Evolutionary conservation across 2,888 invertebrate genomes (phyloP), one percentile per base, ranked within the genome.

Genomic region (Phragmatobia fuliginosa): DNA sequence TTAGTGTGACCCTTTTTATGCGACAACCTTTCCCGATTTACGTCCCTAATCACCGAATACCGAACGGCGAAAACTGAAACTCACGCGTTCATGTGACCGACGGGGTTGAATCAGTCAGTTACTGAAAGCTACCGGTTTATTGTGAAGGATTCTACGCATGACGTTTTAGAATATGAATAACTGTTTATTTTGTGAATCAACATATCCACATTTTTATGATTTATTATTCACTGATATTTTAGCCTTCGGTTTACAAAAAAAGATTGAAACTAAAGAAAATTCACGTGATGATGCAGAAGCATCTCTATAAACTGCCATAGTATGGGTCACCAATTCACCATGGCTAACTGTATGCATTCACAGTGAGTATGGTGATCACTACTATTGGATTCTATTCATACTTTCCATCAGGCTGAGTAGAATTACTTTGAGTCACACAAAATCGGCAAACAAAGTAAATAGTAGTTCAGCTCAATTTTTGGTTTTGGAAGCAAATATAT

Each of bases 1-100:
- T 94, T 93, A 94, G 94, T 93, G 92, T 92, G 93, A 94, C 94
- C 94, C 94, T 94, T 94, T 94, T 94, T 92, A 92, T 90, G 88
- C 88, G 89, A 80, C 81, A 85, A 86, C 90, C 89, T 87, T 82
- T 82, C 86, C 83, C 89, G 87, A 90, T 91, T 90, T 90, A 88
- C 89, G 91, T 86, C 88, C 89, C 88, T 92, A 92, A 92, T 92
- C 91, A 88, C 84, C 85, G 84, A 88, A 90, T 88, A 85, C 86
- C 88, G 88, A 90, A 91, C 79, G 81, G 78, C 81, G 81, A 85
- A 85, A 85, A 87, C 88, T 87, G 84, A 89, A 90, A 88, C 86
- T 86, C 86, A 82, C 83, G 81, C 86, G 82, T 87, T 85, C 85
- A 85, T 84, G 80, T 81, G 78, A 75, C 61, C 86, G 86, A 82